These are phyloP conservation scores for Ptychoptera albimana DNA, from an alignment of 2,888 invertebrate species.

Conservation along the genomic window DNA sequence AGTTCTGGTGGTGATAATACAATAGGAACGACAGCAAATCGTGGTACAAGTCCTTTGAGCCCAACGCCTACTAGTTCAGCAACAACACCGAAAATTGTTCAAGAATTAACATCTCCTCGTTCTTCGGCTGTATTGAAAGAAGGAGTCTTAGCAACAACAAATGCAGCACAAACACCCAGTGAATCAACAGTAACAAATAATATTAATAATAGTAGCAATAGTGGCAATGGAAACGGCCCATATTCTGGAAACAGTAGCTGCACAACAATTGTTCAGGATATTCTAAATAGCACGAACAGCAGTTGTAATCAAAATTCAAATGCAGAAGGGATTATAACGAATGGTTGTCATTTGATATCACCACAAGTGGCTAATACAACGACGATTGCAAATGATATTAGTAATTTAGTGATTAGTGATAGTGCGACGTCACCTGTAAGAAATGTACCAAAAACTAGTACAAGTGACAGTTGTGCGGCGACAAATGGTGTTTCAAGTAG, in stretches of 20 bases:
- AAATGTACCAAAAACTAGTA: background rate
- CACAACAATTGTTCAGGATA: background rate
- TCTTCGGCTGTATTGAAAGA: slow-evolving; percentile 7
- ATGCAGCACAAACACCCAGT: slow-evolving; percentile 4
- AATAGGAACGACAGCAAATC: too few species aligned
- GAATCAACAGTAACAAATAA: slow-evolving; percentile 1
- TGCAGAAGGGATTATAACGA: background rate
- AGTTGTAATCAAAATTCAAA: background rate
- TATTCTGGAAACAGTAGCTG: background rate
- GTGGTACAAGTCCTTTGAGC: slow-evolving; percentile 1
- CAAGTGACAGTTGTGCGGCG: too few species aligned
- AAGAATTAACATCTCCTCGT: slow-evolving; percentile 9
- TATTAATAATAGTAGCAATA: slow-evolving; percentile 11
- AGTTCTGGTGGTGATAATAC: background rate
- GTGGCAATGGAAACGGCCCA: slow-evolving; percentile 4
- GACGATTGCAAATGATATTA: too few species aligned
- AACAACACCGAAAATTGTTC: slow-evolving; percentile 5
- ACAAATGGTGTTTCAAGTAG: background rate
- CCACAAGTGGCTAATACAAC: too few species aligned
- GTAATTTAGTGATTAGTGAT: too few species aligned
- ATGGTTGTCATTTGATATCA: background rate
- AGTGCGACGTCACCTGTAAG: background rate
- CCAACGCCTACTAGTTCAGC: slow-evolving; percentile 5
- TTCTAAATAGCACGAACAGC: background rate
- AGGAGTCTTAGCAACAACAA: background rate